These are phyloP conservation scores for Scelioninae gen. 1 DNA, from an alignment of 2,888 invertebrate genomes.

Conservation along the genomic window DNA sequence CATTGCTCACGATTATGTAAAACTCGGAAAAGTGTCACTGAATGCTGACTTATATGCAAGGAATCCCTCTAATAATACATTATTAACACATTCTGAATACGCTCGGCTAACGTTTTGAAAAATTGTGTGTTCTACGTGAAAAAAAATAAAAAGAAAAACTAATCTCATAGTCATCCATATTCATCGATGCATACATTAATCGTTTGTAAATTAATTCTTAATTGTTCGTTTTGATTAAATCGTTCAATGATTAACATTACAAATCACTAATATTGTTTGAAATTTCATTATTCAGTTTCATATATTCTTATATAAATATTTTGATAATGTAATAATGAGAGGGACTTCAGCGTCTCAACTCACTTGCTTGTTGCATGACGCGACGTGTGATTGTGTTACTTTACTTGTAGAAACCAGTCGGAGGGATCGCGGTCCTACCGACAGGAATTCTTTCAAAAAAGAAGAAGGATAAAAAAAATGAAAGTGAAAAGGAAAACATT, in stretches of 20 bases:
- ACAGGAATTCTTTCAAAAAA: constrained; percentile 87
- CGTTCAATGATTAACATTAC: constrained; percentile 4
- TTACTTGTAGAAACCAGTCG: constrained; percentile 90
- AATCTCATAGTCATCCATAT: constrained; percentile 32
- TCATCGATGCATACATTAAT: constrained; percentile 29
- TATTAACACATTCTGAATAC: constrained; percentile 55
- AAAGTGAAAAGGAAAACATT: constrained; percentile 86
- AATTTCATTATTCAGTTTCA: constrained; percentile 1
- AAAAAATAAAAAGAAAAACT: constrained; percentile 20
- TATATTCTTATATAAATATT: not conserved
- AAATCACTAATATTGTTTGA: constrained; percentile 5
- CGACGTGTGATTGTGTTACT: constrained; percentile 80
- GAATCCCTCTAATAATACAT: constrained; percentile 62
- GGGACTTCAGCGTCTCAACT: constrained; percentile 45
- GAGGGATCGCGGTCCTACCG: constrained; percentile 93
- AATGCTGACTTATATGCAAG: constrained; percentile 56
- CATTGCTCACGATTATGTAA: constrained; percentile 58
- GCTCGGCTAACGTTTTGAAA: constrained; percentile 50
- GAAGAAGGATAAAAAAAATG: constrained; percentile 86
- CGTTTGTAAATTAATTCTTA: constrained; percentile 14
- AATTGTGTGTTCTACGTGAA: not conserved
- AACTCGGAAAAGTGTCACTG: constrained; percentile 55
- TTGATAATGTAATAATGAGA: constrained; percentile 47
- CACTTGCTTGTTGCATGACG: constrained; percentile 80
- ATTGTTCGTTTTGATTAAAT: constrained; percentile 1